Evolutionary conservation across 2,888 invertebrate genomes (phyloP).

Genomic region (Sphaerophoria taeniata): DNA sequence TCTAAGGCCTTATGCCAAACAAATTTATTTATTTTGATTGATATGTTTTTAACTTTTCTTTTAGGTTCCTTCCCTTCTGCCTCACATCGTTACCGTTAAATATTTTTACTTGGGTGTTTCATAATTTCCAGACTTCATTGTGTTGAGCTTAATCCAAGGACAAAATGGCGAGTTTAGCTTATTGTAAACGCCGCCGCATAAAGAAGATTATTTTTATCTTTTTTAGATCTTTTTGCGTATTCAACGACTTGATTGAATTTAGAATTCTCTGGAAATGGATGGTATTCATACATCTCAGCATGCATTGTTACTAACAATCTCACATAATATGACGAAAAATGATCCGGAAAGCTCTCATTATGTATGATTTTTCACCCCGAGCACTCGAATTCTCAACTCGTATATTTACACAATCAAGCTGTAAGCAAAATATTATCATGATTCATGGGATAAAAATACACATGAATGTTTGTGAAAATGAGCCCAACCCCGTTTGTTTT

Average conservation of each 20-base stretch:
- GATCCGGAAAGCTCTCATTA: background rate
- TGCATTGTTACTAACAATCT: no score
- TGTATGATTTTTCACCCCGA: background rate
- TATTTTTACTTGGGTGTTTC: slow-evolving; percentile 21
- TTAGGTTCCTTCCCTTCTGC: slow-evolving; percentile 3
- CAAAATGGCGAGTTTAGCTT: background rate
- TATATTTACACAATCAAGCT: background rate
- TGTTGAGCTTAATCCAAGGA: background rate
- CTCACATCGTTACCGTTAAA: slow-evolving; percentile 21
- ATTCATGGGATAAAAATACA: no score
- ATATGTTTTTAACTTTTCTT: slow-evolving; percentile 36
- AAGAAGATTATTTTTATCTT: no score
- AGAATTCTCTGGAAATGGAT: no score
- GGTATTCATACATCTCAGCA: no score
- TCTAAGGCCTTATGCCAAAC: slow-evolving; percentile 21
- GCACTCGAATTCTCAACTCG: background rate
- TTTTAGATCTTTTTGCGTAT: no score
- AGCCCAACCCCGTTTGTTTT: slow-evolving; percentile 5
- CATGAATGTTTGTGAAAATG: background rate
- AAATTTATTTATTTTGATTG: slow-evolving; percentile 46
- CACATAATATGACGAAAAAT: no score
- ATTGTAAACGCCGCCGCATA: background rate
- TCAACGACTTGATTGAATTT: no score
- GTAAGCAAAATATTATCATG: background rate
- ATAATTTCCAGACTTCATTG: background rate